Conservation (phyloP, 2,888 invertebrate genomes). For the Caenorhabditis becei region DNA sequence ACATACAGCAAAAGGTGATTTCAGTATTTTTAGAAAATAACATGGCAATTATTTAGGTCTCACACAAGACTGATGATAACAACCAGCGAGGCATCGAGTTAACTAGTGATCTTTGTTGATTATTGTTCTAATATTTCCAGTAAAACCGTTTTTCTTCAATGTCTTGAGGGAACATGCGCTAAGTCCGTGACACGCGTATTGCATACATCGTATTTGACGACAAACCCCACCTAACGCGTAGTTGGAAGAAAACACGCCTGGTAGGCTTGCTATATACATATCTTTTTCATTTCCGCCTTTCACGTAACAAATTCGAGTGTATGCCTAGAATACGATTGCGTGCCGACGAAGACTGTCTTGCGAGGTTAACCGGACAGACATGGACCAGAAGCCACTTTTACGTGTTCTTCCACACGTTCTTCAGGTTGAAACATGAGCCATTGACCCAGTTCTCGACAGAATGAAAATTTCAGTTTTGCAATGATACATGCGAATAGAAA, state of each 20-base stretch:
- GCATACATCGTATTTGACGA: constrained; percentile 30
- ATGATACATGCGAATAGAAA: constrained; percentile 83
- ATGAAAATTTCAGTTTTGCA: constrained; percentile 81
- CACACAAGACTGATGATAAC: constrained; percentile 14
- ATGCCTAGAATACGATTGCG: constrained; percentile 31
- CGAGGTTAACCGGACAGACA: constrained; percentile 33
- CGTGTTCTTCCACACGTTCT: constrained; percentile 40
- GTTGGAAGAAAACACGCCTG: constrained; percentile 7
- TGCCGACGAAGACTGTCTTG: constrained; percentile 22
- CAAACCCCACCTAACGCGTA: constrained; percentile 26
- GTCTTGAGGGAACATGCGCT: background rate
- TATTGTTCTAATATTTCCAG: background rate
- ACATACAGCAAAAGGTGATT: constrained; percentile 34
- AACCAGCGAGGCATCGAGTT: constrained; percentile 7
- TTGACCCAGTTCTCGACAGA: background rate
- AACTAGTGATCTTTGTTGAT: background rate
- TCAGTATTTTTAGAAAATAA: background rate
- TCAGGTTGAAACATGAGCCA: constrained; percentile 22
- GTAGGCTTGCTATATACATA: background rate
- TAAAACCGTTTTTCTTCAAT: background rate
- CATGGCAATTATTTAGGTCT: constrained; percentile 17
- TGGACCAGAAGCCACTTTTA: constrained; percentile 34
- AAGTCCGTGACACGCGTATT: background rate
- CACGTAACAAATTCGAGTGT: constrained; percentile 12
- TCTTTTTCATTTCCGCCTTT: constrained; percentile 19